Conservation (phyloP, 2,113 vertebrate species). For the Pituophis catenifer region DNA sequence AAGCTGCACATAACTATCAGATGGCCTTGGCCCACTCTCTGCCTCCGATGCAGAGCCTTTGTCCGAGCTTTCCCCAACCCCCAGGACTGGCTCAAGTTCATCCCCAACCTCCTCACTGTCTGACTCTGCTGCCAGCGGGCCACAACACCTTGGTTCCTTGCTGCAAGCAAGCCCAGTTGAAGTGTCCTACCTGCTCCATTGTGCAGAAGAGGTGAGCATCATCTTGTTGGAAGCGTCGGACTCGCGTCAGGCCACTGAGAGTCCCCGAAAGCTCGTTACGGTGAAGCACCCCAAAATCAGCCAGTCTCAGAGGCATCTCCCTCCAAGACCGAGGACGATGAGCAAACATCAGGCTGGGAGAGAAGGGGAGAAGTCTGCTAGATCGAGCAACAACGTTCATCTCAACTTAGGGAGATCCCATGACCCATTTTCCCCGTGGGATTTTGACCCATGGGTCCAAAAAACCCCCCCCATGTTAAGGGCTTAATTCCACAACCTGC, state of each 20-base stretch:
- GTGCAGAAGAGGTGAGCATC: slow-evolving; percentile 95
- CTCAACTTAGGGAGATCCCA: background rate
- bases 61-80: too few species aligned
- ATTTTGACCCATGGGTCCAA: background rate
- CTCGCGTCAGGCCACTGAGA: slow-evolving; percentile 85
- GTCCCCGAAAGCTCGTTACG: slow-evolving; percentile 89
- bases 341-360: slow-evolving; percentile 87
- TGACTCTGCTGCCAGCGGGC: too few species aligned
- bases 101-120: too few species aligned
- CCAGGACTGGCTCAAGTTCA: too few species aligned
- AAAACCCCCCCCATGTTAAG: background rate
- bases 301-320: slow-evolving; percentile 88
- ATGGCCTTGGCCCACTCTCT: too few species aligned
- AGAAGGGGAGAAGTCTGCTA: background rate
- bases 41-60: too few species aligned
- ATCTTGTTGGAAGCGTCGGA: slow-evolving; percentile 93
- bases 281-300: slow-evolving; percentile 94
- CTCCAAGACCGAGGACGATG: slow-evolving; percentile 93
- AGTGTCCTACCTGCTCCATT: slow-evolving; percentile 83
- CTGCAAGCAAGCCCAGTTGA: background rate
- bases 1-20: too few species aligned
- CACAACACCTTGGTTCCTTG: background rate
- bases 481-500: background rate
- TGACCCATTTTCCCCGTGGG: background rate
- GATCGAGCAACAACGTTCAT: too few species aligned